These are phyloP conservation scores for sheep (Ovis aries) DNA, from an alignment of 2,113 vertebrate genomes.

Conservation along the genomic window ARS-UI_Ramb_v3.0 NC_056059.1:99816001-99816500, in stretches of 20 bases:
- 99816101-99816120: background rate
- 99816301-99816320: background rate
- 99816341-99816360: slow-evolving; percentile 26
- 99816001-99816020: background rate
- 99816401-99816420: rapidly evolving
- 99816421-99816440: background rate
- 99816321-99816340: background rate
- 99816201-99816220: background rate
- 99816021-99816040: background rate
- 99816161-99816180: background rate
- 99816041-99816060: background rate
- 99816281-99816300: background rate
- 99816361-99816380: background rate
- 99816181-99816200: background rate
- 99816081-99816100: background rate
- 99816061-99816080: background rate
- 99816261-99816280: background rate
- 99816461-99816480: slow-evolving; percentile 29
- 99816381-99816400: background rate
- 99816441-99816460: background rate
- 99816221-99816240: background rate
- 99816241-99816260: background rate
- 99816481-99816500: slow-evolving; percentile 43
- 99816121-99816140: background rate
- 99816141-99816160: background rate